Percentiles rank a stretch among this genome's conserved stretches.
These are phyloP conservation scores for Dasypogon diadema DNA, from an alignment of 2,888 invertebrate genomes.

Conservation along the genomic window DNA sequence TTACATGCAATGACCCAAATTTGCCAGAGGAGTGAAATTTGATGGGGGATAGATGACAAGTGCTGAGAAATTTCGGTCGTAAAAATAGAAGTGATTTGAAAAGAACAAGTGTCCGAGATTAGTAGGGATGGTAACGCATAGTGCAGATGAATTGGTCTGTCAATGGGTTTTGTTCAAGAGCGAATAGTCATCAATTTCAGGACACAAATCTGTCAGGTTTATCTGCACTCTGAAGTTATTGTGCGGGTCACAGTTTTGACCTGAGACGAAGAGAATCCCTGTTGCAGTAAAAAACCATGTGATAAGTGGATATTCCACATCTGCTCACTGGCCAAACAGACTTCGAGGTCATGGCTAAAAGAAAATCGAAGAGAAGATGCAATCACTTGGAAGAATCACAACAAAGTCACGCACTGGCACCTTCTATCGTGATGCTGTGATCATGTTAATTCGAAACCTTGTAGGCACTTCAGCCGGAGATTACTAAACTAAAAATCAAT, in stretches of 20 bases:
- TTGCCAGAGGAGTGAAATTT: slow-evolving; percentile 11
- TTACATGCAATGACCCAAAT: slow-evolving; percentile 33
- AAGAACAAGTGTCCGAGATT: background rate
- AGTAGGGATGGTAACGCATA: background rate
- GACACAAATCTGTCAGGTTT: background rate
- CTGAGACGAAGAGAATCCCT: background rate
- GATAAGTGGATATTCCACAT: background rate
- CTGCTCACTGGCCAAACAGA: too few relatives aligned
- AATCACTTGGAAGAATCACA: too few relatives aligned
- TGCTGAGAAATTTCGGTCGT: background rate
- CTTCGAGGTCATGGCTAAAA: too few relatives aligned
- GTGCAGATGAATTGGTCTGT: background rate
- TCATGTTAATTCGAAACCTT: too few relatives aligned
- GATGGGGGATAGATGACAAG: slow-evolving; percentile 30
- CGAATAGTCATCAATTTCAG: background rate
- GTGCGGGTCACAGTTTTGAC: background rate
- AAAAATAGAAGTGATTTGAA: background rate
- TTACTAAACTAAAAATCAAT: too few relatives aligned
- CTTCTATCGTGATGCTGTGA: too few relatives aligned
- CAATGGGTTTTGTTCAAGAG: background rate
- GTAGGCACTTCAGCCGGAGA: too few relatives aligned
- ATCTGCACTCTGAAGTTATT: background rate
- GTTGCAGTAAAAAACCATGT: background rate
- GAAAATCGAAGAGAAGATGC: too few relatives aligned
- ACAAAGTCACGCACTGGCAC: too few relatives aligned